A percentile compares a stretch with the other conserved stretches of the same genome.
phyloP scores from a whole-genome alignment of 2,113 vertebrate genomes.

The Theristicus caerulescens region DNA sequence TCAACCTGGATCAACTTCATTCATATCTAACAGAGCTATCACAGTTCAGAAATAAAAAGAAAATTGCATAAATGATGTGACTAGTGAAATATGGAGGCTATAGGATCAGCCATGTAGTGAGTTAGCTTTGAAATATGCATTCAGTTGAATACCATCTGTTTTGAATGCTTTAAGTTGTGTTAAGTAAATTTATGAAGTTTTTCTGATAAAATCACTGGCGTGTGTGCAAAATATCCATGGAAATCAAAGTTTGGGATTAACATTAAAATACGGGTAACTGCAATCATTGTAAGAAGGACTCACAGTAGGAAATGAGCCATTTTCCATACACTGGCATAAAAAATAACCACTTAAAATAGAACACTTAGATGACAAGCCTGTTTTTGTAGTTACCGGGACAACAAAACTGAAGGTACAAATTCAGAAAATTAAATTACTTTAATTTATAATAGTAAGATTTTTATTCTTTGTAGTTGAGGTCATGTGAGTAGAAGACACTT shows the following conservation, averaged over 20 bases:
- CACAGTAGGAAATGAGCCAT: background rate
- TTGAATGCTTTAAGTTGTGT: background rate
- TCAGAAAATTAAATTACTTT: background rate
- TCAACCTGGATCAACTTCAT: background rate
- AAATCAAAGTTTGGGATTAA: background rate
- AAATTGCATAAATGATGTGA: background rate
- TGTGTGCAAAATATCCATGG: background rate
- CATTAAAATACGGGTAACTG: background rate
- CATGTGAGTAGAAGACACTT: background rate
- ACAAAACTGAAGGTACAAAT: background rate
- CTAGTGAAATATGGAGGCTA: background rate
- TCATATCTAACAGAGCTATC: background rate
- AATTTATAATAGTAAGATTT: background rate
- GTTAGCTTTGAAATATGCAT: background rate
- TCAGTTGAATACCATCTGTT: background rate
- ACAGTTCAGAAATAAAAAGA: background rate
- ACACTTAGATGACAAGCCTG: background rate
- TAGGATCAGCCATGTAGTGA: background rate
- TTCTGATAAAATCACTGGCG: background rate
- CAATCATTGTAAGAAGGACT: background rate
- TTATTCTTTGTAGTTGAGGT: background rate
- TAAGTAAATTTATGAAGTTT: background rate
- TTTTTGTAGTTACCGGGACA: background rate
- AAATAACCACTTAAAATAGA: background rate
- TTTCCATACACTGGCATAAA: background rate